Percentiles rank a stretch among this genome's conserved stretches.
Evolutionary conservation across 2,113 vertebrate species (phyloP).

Genomic region (Neolamprologus longior): DNA sequence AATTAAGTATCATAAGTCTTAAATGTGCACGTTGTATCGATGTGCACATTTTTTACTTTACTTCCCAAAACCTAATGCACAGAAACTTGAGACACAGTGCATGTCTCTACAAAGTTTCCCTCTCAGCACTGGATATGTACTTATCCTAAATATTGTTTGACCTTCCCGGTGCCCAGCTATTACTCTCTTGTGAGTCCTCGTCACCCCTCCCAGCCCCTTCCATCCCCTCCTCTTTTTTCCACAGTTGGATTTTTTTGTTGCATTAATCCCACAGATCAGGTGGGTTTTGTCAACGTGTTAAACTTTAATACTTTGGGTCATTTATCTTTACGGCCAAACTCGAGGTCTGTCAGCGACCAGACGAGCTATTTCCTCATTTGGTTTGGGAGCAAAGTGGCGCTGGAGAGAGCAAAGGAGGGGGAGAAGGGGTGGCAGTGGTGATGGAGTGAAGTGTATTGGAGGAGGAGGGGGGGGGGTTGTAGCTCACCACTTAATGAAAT

Average conservation of each 20-base stretch:
- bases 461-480: not conserved
- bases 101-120: conserved; percentile 20
- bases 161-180: conserved; percentile 54
- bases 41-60: not conserved
- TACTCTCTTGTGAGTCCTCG: conserved; percentile 58
- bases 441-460: conserved; percentile 39
- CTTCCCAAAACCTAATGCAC: not conserved
- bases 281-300: conserved; percentile 79
- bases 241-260: conserved; percentile 69
- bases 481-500: conserved; percentile 77
- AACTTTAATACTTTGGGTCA: conserved; percentile 77
- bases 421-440: conserved; percentile 14
- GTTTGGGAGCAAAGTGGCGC: conserved; percentile 66
- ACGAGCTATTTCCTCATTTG: conserved; percentile 82
- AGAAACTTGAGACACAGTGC: not conserved
- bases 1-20: not conserved
- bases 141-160: conserved; percentile 68
- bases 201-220: not conserved
- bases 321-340: conserved; percentile 77
- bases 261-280: conserved; percentile 77
- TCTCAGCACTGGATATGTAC: conserved; percentile 49
- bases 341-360: conserved; percentile 79
- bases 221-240: not conserved
- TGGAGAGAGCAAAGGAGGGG: conserved; percentile 34
- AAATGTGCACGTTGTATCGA: not conserved